phyloP scores from a whole-genome alignment of 2,113 vertebrate species.

The Peucedramus taeniatus region DNA sequence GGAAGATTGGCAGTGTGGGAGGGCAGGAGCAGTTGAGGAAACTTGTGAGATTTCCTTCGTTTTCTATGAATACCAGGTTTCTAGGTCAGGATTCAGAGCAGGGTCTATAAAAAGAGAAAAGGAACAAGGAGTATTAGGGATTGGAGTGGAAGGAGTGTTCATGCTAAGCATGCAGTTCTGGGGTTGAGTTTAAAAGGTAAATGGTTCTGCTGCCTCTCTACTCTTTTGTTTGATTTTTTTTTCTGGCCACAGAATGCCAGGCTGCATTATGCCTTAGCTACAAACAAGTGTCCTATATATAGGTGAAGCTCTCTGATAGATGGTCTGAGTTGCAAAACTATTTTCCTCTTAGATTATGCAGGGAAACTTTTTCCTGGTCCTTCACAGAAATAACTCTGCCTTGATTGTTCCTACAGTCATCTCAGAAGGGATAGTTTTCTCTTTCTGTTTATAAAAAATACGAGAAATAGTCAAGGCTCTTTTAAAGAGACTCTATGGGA shows the following conservation, averaged over 20 bases:
- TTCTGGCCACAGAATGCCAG: too few species aligned
- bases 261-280: background rate
- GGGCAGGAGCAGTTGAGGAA: background rate
- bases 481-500: background rate
- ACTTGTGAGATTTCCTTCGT: background rate
- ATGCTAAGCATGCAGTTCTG: background rate
- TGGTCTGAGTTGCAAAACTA: background rate
- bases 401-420: background rate
- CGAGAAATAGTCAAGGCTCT: fast-evolving
- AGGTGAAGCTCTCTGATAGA: background rate
- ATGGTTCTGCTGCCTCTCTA: background rate
- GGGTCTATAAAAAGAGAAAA: background rate
- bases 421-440: background rate
- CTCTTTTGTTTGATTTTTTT: background rate
- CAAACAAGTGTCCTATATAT: background rate
- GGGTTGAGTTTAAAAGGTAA: background rate
- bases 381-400: background rate
- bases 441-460: background rate
- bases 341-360: background rate
- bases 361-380: background rate
- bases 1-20: background rate
- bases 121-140: background rate
- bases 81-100: background rate
- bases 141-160: background rate
- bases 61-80: background rate